phyloP scores from a whole-genome alignment of 2,113 vertebrate species.

The Potamarius usumacintae region DNA sequence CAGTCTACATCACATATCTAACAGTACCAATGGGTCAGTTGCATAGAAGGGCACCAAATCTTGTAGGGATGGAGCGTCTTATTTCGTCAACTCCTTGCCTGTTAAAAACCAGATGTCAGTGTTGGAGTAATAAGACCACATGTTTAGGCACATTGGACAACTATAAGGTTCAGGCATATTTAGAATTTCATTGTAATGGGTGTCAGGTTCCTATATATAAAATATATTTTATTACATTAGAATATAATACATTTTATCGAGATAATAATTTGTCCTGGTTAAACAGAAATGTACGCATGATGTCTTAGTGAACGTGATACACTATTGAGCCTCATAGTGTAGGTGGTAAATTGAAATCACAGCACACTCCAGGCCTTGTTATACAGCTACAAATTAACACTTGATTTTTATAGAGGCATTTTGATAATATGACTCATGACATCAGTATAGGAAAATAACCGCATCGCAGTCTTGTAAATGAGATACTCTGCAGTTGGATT shows the following conservation, averaged over 20 bases:
- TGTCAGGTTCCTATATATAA: neutral
- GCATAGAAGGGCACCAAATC: slow-evolving; percentile 87
- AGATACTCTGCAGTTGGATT: neutral
- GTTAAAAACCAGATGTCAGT: slow-evolving; percentile 2
- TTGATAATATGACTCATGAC: slow-evolving; percentile 7
- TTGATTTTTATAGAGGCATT: slow-evolving; percentile 21
- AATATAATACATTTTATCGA: neutral
- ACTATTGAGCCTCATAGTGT: slow-evolving; percentile 58
- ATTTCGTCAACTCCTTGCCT: slow-evolving; percentile 32
- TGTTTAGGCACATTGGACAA: neutral
- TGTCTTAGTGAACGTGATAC: slow-evolving; percentile 6
- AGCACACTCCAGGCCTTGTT: slow-evolving; percentile 8
- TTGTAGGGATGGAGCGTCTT: slow-evolving; percentile 66
- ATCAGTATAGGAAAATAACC: neutral
- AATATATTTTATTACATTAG: neutral
- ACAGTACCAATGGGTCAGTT: slow-evolving; percentile 84
- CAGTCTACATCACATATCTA: slow-evolving; percentile 85
- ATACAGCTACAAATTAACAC: slow-evolving; percentile 22
- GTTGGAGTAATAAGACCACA: neutral
- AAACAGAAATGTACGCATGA: neutral
- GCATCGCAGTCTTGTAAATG: neutral
- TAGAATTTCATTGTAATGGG: neutral
- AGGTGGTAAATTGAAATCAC: slow-evolving; percentile 61
- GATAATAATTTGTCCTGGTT: slow-evolving; percentile 3
- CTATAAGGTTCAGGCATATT: neutral